Evolutionary conservation across 2,888 invertebrate genomes (phyloP).

Genomic region (Athetis lepigone): DNA sequence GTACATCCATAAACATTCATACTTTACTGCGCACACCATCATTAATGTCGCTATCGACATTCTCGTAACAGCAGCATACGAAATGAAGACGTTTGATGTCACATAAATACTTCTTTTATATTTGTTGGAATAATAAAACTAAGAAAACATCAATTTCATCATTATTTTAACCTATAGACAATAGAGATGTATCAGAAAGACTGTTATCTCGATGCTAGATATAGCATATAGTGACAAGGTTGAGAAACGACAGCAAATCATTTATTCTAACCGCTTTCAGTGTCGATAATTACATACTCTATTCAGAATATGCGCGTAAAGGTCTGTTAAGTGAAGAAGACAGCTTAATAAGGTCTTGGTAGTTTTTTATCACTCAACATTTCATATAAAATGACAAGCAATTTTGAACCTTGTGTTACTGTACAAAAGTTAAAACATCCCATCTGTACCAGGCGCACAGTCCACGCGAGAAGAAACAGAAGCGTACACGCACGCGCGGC

Average conservation of each 20-base stretch:
- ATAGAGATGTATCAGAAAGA: slow-evolving; percentile 5
- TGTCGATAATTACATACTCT: not conserved
- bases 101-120: slow-evolving; percentile 54
- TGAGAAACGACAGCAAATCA: not conserved
- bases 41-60: slow-evolving; percentile 52
- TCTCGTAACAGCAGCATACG: slow-evolving; percentile 44
- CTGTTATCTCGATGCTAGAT: not conserved
- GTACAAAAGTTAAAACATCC: not conserved
- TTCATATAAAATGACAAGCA: not conserved
- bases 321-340: not conserved
- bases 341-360: not conserved
- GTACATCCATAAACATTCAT: slow-evolving; percentile 54
- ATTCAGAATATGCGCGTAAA: not conserved
- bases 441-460: slow-evolving; percentile 65
- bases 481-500: slow-evolving; percentile 73
- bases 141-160: slow-evolving; percentile 21
- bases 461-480: slow-evolving; percentile 61
- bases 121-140: slow-evolving; percentile 46
- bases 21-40: slow-evolving; percentile 48
- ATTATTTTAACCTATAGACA: slow-evolving; percentile 25
- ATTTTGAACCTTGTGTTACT: not conserved
- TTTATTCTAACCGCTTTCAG: not conserved
- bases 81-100: slow-evolving; percentile 46
- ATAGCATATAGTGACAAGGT: not conserved
- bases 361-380: not conserved